Conservation (phyloP, 2,797 vertebrate genomes). For the Hippoglossus hippoglossus region DNA sequence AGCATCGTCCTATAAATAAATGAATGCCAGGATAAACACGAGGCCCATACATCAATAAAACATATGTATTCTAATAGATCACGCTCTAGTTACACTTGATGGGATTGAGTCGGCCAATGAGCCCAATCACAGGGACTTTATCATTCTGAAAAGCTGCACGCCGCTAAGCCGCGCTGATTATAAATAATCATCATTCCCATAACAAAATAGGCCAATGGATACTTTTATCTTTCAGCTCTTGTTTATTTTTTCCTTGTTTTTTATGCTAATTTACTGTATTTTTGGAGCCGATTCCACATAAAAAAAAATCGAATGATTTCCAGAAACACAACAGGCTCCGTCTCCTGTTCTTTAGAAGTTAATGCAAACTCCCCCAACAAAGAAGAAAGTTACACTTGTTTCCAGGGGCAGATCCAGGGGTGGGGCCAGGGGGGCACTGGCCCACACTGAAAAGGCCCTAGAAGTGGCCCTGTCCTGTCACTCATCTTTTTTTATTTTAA, state of each 20-base stretch:
- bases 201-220: conserved; percentile 66
- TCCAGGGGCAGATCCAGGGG: too few species aligned
- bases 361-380: too few species aligned
- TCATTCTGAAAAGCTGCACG: conserved; percentile 67
- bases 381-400: too few species aligned
- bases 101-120: conserved; percentile 75
- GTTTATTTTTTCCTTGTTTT: conserved; percentile 25
- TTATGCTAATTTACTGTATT: conserved; percentile 37
- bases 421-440: too few species aligned
- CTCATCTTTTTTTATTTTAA: too few species aligned
- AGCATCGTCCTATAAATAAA: conserved; percentile 83
- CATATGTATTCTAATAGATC: conserved; percentile 84
- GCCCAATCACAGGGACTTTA: conserved; percentile 71
- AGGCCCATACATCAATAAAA: conserved; percentile 82
- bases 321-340: conserved; percentile 16
- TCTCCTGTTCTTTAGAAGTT: too few species aligned
- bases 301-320: conserved; percentile 8
- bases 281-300: conserved; percentile 33
- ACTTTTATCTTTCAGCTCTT: conserved; percentile 49
- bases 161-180: conserved; percentile 67
- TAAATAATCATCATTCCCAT: conserved; percentile 71
- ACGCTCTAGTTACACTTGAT: conserved; percentile 82
- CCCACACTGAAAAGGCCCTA: too few species aligned
- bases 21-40: conserved; percentile 81
- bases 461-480: too few species aligned